Percentiles rank a stretch among this genome's conserved stretches.
These are phyloP conservation scores for Clarias gariepinus DNA, from an alignment of 2,113 vertebrate genomes.

Conservation along the genomic window DNA sequence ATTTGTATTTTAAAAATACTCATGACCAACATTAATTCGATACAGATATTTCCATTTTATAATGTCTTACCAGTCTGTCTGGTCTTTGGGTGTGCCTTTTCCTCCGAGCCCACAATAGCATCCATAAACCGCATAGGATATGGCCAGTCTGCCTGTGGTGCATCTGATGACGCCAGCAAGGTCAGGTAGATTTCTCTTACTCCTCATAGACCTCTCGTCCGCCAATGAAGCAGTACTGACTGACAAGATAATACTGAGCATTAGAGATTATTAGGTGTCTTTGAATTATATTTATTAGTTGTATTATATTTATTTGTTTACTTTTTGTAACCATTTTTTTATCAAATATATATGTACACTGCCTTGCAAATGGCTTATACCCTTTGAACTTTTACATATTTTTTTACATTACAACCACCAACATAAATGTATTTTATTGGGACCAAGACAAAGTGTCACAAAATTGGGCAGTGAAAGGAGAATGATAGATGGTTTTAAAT, in stretches of 20 bases:
- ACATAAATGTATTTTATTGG: no score
- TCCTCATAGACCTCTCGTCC: constrained; percentile 45
- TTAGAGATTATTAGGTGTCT: not conserved
- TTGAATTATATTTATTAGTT: no score
- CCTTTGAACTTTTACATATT: no score
- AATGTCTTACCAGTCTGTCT: constrained; percentile 79
- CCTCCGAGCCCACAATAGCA: constrained; percentile 89
- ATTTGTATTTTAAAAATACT: not conserved
- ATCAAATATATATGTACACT: no score
- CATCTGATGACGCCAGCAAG: constrained; percentile 80
- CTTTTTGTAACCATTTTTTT: not conserved
- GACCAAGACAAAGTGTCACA: no score
- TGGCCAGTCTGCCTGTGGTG: constrained; percentile 75
- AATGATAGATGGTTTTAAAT: no score
- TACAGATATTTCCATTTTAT: not conserved
- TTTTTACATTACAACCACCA: no score
- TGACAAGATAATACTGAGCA: constrained; percentile 56
- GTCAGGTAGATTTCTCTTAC: constrained; percentile 78
- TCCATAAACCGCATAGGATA: constrained; percentile 80
- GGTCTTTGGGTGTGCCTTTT: constrained; percentile 79
- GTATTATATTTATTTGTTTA: not conserved
- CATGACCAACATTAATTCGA: not conserved
- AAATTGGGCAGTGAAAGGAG: no score
- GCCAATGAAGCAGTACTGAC: constrained; percentile 55
- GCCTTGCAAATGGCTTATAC: no score